Evolutionary conservation across 2,113 vertebrate genomes (phyloP).

Genomic region (Pao palembangensis): DNA sequence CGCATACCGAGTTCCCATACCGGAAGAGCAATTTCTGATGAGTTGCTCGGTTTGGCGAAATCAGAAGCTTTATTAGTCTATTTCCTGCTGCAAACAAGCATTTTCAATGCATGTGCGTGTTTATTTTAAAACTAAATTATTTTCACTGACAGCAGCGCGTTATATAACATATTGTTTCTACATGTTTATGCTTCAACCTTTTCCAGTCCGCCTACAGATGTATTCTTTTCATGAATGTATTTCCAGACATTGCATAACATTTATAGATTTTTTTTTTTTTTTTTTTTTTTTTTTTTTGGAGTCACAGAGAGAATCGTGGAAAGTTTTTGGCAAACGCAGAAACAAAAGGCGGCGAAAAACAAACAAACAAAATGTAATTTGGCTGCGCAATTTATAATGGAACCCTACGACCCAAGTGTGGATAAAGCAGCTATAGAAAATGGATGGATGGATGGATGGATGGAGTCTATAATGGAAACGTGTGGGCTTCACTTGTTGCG

Average conservation of each 20-base stretch:
- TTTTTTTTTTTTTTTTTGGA: slow-evolving; percentile 25
- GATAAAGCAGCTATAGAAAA: too few species aligned
- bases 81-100: too few species aligned
- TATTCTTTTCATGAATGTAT: slow-evolving; percentile 64
- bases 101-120: too few species aligned
- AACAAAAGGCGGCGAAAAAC: slow-evolving; percentile 5
- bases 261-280: slow-evolving; percentile 43
- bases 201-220: slow-evolving; percentile 63
- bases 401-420: too few species aligned
- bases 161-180: slow-evolving; percentile 57
- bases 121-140: slow-evolving; percentile 1
- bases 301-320: slow-evolving; percentile 37
- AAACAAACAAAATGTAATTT: neutral
- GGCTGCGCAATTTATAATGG: slow-evolving; percentile 2
- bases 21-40: neutral
- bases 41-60: neutral
- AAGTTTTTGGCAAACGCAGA: slow-evolving; percentile 16
- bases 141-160: slow-evolving; percentile 29
- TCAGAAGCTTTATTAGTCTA: too few species aligned
- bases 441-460: neutral
- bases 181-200: slow-evolving; percentile 35
- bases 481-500: neutral
- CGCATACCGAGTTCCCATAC: neutral
- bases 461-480: neutral
- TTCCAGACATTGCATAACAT: slow-evolving; percentile 61